Percentiles rank a stretch among this genome's conserved stretches.
phyloP scores from a whole-genome alignment of 2,113 vertebrate genomes.

The Picathartes gymnocephalus region DNA sequence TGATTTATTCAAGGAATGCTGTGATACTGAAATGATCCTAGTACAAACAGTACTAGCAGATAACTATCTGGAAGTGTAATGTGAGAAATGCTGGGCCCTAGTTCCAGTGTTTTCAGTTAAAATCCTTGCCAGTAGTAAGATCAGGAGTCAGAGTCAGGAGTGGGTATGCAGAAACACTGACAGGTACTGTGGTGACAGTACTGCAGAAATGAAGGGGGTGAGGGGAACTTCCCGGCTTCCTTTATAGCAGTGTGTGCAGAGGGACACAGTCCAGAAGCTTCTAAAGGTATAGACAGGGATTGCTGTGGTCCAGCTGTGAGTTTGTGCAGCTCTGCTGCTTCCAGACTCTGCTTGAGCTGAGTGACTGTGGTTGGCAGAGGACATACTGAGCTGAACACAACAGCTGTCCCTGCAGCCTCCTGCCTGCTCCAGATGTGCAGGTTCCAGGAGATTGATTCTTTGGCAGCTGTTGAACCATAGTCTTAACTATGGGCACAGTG shows the following conservation, averaged over 20 bases:
- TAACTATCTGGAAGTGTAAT: background rate
- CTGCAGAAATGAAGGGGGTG: rapidly evolving
- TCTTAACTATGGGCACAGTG: background rate
- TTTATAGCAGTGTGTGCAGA: background rate
- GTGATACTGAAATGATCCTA: background rate
- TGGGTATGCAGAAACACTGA: background rate
- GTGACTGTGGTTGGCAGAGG: rapidly evolving
- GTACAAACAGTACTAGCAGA: background rate
- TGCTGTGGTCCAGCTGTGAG: rapidly evolving
- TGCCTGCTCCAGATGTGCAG: background rate
- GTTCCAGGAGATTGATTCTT: background rate
- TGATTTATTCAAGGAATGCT: background rate
- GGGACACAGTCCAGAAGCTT: background rate
- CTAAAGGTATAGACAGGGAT: background rate
- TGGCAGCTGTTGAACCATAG: background rate
- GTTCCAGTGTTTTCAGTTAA: background rate
- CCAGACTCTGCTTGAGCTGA: background rate
- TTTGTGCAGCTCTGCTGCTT: background rate
- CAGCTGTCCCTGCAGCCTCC: background rate
- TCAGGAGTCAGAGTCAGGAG: background rate
- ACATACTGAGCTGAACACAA: background rate
- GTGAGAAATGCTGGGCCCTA: background rate
- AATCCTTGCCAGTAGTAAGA: background rate
- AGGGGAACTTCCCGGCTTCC: background rate
- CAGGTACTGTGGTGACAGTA: background rate